Evolutionary conservation across 2,797 vertebrate species (phyloP).

Genomic region (Martes flavigula): DNA sequence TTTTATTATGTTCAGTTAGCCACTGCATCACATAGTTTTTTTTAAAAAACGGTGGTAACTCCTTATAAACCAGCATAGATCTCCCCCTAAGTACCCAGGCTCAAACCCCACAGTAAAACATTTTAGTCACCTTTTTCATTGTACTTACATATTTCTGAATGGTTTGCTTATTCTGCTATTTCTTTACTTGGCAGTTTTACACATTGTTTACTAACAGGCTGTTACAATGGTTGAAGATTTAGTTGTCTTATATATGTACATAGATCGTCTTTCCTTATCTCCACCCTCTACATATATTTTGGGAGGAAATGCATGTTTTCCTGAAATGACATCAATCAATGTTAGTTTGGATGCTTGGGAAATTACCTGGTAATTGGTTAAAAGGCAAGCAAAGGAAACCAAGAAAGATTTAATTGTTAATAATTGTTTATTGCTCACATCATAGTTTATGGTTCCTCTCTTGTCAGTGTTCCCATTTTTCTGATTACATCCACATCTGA

Average conservation of each 20-base stretch:
- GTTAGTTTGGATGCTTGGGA: background rate
- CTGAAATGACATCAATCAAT: background rate
- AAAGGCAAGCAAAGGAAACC: background rate
- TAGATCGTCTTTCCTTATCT: background rate
- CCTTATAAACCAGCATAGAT: background rate
- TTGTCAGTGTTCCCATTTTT: background rate
- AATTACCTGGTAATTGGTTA: background rate
- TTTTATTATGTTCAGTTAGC: background rate
- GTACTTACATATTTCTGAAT: background rate
- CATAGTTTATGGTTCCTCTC: background rate
- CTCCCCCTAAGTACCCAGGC: background rate
- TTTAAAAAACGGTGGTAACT: background rate
- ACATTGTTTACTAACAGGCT: background rate
- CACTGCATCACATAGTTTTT: background rate
- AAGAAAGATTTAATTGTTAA: background rate
- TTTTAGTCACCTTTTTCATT: background rate
- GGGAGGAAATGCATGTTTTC: background rate
- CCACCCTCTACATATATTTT: background rate
- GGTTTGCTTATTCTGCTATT: slow-evolving; percentile 2
- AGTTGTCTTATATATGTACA: background rate
- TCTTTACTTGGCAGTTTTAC: background rate
- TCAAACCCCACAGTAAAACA: background rate
- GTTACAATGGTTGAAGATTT: background rate
- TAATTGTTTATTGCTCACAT: background rate
- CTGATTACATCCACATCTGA: background rate